Evolutionary conservation across 2,888 invertebrate species (phyloP), one percentile per base, ranked within the genome.

Genomic region (Temnothorax unifasciatus): DNA sequence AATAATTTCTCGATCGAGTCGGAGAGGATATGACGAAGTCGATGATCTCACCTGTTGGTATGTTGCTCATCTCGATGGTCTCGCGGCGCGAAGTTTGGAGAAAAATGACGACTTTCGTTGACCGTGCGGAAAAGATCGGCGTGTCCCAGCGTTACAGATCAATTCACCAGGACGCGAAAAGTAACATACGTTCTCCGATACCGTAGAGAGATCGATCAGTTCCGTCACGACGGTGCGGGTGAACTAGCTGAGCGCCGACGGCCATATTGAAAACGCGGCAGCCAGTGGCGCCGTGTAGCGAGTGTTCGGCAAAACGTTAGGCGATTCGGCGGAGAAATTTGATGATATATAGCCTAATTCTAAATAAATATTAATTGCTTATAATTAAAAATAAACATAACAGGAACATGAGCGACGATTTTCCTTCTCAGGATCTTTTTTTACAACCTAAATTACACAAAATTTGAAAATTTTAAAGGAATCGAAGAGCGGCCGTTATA

Each of bases 11-110:
- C 47, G 34, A 79, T 79, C 29, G 18, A 13, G 13, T 57, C 29
- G 34, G 11, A 79, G n/a, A 34, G 29, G 15, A 47, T 61, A 47
- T 61, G 63, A 74, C 73, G 83, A 85, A 86, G 87, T 89, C 86
- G 83, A 87, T 73, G 89, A 84, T 84, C 89, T 93, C 93, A 94
- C 93, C 93, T 93, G 93, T 93, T 94, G 94, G 93, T 91, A 94
- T 89, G 91, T 87, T 92, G 90, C 92, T 93, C 93, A 94, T 94
- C 88, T 92, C 91, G 88, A 71, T 83, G 79, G 54, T 47, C 64
- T 84, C 29, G 82, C 13, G 52, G 34, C 50, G 29, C 13, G n/a
- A 34, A 64, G 50, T n/a, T 15, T 38, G 47, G 25, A 25, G 21
- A 21, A 21, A 44, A 21, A 34, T 21, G 34, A 44, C 8, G 57